Evolutionary conservation across 1,140 invertebrate species (phyloP).

Genomic region (Anthonomus grandis): DNA sequence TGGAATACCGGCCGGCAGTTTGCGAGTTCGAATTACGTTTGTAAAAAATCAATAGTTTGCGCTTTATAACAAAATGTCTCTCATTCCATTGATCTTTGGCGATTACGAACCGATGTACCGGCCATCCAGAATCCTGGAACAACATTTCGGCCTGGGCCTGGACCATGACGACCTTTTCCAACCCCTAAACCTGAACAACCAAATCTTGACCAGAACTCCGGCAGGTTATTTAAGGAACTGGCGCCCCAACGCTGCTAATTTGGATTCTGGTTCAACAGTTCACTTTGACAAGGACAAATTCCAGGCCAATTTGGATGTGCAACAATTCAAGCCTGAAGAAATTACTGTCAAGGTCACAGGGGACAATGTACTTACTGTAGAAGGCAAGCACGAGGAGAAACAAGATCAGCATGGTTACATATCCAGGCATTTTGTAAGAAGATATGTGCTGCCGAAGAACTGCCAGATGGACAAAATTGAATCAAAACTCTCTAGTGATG

Average conservation of each 20-base stretch:
- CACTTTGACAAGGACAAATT: conserved; percentile 56
- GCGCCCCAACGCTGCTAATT: conserved; percentile 34
- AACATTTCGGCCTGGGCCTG: conserved; percentile 40
- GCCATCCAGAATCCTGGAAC: conserved; percentile 39
- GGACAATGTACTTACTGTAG: conserved; percentile 62
- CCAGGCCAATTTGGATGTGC: conserved; percentile 63
- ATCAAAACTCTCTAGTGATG: conserved; percentile 70
- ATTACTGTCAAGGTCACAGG: conserved; percentile 72
- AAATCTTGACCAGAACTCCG: conserved; percentile 10
- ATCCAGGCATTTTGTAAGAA: conserved; percentile 63
- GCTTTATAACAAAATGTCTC: conserved; percentile 33
- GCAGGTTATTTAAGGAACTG: conserved; percentile 46
- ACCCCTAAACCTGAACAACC: conserved; percentile 29
- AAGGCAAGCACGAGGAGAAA: conserved; percentile 70
- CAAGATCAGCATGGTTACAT: conserved; percentile 63
- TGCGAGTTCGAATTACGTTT: no score
- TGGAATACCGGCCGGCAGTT: no score
- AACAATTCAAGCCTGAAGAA: conserved; percentile 78
- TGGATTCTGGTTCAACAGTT: conserved; percentile 51
- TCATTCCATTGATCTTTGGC: conserved; percentile 24
- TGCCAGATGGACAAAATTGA: conserved; percentile 61
- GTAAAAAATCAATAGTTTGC: no score
- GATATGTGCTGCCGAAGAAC: conserved; percentile 66
- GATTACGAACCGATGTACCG: conserved; percentile 11
- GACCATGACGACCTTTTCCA: conserved; percentile 34